Conservation (phyloP, 1,140 invertebrate species). For the Sogatella furcifera region DNA sequence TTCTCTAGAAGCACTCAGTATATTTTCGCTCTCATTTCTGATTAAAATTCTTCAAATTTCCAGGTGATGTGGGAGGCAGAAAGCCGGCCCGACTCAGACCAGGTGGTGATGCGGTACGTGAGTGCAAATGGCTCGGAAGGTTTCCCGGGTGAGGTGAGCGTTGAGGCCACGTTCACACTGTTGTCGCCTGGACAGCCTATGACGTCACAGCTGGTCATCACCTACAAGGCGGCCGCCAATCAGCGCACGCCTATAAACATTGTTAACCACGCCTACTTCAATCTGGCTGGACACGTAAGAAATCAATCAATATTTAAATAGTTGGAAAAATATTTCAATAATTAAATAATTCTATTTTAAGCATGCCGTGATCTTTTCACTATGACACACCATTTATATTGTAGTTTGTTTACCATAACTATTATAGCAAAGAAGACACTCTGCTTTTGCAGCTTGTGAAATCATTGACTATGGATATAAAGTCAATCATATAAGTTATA, state of each 20-base stretch:
- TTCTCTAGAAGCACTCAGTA: too few species aligned
- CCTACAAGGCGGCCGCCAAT: conserved; percentile 59
- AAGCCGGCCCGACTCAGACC: conserved; percentile 38
- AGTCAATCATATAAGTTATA: too few species aligned
- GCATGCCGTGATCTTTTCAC: too few species aligned
- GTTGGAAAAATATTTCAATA: too few species aligned
- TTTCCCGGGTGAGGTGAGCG: conserved; percentile 66
- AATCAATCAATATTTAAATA: too few species aligned
- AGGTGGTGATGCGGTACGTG: conserved; percentile 51
- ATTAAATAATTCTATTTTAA: too few species aligned
- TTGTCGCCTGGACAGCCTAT: conserved; percentile 44
- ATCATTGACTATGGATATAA: too few species aligned
- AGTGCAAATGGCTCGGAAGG: conserved; percentile 78
- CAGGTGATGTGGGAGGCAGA: conserved; percentile 28
- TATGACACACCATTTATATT: too few species aligned
- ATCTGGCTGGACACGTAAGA: conserved; percentile 72
- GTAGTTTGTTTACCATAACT: too few species aligned
- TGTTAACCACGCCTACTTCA: conserved; percentile 91
- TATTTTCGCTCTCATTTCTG: too few species aligned
- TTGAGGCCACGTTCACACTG: conserved; percentile 58
- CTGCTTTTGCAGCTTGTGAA: too few species aligned
- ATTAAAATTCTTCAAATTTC: conserved; percentile 3
- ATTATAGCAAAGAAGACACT: too few species aligned
- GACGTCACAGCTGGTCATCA: conserved; percentile 45
- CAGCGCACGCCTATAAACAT: conserved; percentile 79